Evolutionary conservation across 30 jellyfish, hydroid and myxozoan species (phyloP), one percentile per base, ranked within the genome.

Genomic region (Mastigias papua): DNA sequence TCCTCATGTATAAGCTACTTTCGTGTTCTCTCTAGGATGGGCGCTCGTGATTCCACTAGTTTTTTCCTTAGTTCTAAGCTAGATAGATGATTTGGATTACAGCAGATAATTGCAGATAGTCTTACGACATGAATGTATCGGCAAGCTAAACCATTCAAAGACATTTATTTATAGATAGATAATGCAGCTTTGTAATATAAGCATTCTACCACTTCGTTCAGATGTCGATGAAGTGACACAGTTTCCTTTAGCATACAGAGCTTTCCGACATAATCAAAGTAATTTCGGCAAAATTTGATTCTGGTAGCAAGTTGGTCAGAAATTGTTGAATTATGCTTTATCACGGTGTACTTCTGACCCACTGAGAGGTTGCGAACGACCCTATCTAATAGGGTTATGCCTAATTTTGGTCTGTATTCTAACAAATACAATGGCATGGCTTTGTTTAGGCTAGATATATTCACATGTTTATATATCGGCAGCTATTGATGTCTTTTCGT

Each of bases 381-480:
- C 60, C 81, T 22, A 69, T 23, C 67, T 79, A 61, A 79, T 79
- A 50, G 81, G 90, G 51, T 79, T 79, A 63, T 34, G 33, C 75
- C 75, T 64, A 42, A 48, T 61, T 64, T 64, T 73, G 49, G 49
- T 27, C 81, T 22, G n/a, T 28, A 35, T 22, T 65, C 23, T 79
- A 27, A 48, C 16, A n/a, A 34, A 15, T 26, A 79, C 90, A 79
- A 79, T 79, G 90, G 32, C 2, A 62, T 79, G 81, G 90, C 63
- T 79, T 79, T 79, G 90, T 79, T 79, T 64, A 79, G 90, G 78
- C 90, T 62, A 79, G 79, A 21, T 25, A 22, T 79, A 19, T 32
- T 48, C 35, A 37, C 27, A 34, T 79, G 90, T 79, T 79, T 62
- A 79, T 42, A 72, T 79, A 21, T 79, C 90, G 90, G 90, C 81